phyloP scores from a whole-genome alignment of 1,140 invertebrate species.

The Bombus picipes region DNA sequence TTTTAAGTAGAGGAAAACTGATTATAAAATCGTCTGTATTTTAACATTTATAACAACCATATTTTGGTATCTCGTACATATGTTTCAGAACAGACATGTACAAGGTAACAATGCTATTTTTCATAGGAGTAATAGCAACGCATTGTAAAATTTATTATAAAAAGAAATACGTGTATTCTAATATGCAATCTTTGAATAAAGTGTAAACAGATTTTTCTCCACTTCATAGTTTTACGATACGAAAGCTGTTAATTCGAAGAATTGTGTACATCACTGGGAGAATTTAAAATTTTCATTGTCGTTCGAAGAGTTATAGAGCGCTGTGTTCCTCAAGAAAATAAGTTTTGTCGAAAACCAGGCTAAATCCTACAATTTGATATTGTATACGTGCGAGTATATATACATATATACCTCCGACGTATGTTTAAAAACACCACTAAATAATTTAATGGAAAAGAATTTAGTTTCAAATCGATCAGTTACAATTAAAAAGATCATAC shows the following conservation, averaged over 20 bases:
- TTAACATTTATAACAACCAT: background rate
- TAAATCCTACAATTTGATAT: background rate
- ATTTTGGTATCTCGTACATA: background rate
- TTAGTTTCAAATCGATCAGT: background rate
- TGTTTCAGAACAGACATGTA: background rate
- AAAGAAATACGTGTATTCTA: background rate
- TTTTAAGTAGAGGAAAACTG: background rate
- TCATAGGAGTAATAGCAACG: background rate
- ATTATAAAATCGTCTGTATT: background rate
- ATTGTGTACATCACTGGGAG: too few relatives aligned
- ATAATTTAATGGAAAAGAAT: too few relatives aligned
- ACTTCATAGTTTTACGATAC: background rate
- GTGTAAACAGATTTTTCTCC: background rate
- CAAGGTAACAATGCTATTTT: background rate
- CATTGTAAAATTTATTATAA: background rate
- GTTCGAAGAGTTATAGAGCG: slow-evolving; percentile 18
- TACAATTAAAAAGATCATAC: background rate
- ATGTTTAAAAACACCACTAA: too few relatives aligned
- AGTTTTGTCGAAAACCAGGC: background rate
- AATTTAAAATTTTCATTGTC: background rate
- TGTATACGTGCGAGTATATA: background rate
- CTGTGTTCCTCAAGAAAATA: background rate
- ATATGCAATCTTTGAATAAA: background rate
- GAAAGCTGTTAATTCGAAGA: background rate
- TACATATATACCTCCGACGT: background rate